Evolutionary conservation across 2,888 invertebrate genomes (phyloP).

Genomic region (Morinoia aosen): DNA sequence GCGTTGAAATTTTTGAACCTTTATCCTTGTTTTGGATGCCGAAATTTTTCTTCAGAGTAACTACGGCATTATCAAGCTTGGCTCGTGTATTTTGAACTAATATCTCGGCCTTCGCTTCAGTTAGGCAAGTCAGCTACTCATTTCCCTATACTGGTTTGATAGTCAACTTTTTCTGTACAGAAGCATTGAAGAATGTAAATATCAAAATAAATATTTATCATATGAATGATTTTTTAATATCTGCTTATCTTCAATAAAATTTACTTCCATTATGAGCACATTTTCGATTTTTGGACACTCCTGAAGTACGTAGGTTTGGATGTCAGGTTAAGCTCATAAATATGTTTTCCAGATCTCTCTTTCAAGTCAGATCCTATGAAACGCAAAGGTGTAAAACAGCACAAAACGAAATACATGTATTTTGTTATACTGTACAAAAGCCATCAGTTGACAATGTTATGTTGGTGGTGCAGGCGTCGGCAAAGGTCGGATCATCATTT

Average conservation of each 20-base stretch:
- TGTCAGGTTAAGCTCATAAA: too few relatives aligned
- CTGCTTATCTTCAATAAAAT: background rate
- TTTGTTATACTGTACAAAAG: background rate
- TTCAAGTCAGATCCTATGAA: too few relatives aligned
- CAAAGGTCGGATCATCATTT: slow-evolving; percentile 65
- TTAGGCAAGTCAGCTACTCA: background rate
- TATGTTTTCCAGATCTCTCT: too few relatives aligned
- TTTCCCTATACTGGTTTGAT: background rate
- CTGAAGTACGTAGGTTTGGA: too few relatives aligned
- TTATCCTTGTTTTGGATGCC: too few relatives aligned
- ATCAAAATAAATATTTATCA: background rate
- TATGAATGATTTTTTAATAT: background rate
- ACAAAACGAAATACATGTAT: background rate
- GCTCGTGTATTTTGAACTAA: background rate
- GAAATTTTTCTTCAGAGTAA: too few relatives aligned
- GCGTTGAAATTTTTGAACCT: background rate
- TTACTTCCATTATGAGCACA: background rate
- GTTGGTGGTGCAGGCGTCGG: background rate
- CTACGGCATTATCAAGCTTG: too few relatives aligned
- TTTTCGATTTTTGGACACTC: too few relatives aligned
- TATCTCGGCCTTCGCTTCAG: background rate
- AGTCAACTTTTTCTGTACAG: background rate
- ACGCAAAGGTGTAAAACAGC: background rate
- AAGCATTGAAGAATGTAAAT: background rate
- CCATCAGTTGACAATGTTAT: background rate